Base-by-base conservation (phyloP, 2,888 invertebrate genomes). In the Rotaria socialis region DNA sequence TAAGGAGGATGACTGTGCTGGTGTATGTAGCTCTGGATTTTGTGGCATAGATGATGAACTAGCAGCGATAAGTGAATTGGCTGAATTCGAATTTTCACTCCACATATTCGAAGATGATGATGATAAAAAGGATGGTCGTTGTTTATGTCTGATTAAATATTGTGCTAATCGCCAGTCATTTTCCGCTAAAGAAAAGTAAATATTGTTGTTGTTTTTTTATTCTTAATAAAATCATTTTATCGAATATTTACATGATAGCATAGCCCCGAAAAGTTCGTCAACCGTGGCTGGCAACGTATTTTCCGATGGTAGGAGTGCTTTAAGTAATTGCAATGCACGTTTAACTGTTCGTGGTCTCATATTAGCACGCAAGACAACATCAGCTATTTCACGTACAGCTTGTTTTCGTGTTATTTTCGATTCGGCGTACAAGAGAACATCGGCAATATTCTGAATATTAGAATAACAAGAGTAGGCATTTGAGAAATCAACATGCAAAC, bases 381-480 rank as follows among this genome's bases (percentile, higher is more conserved):
- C 75, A 75, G 75, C 47, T 75, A 75, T 75, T 75, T 75, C 47
- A 24, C n/a, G 19, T 75, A 75, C 41, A 24, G 75, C 75, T 47
- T 75, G 75, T 75, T 75, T 75, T 75, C 47, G 41, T n/a, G 75
- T 75, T 24, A 75, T 41, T 24, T 75, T 75, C 4, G 75, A 75
- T 43, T 75, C 43, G 8, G 41, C 75, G 47, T 75, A 75, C 14
- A 75, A 75, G 6, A 47, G 75, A 24, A 75, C 47, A 47, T 75
- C 75, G 8, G 16, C 4, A 35, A 67, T 35, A 35, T 67, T 67
- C 67, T 67, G 5, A 0, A 67, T 22, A 22, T 55, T 6, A 55
- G 22, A 14, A 16, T 0, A 52, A 16, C 1, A 52, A 52, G 16
- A 22, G 6, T 22, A 22, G 22, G 5, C 22, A 22, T 8, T 55